These are phyloP conservation scores for Scomber colias DNA, from an alignment of 2,113 vertebrate genomes.

Conservation along the genomic window DNA sequence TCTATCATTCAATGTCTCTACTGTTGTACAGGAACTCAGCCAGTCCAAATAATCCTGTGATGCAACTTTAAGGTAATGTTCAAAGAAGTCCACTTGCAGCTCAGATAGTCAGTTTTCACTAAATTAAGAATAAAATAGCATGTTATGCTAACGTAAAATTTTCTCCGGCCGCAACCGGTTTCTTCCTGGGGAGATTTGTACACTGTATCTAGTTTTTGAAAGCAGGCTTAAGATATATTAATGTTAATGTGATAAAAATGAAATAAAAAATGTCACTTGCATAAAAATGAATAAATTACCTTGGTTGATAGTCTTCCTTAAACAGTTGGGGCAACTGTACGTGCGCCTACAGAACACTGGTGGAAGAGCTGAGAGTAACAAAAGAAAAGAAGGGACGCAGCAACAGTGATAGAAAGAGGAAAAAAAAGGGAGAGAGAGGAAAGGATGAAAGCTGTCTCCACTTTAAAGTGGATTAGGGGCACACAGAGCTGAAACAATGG, in stretches of 20 bases:
- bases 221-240: not conserved
- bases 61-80: no score
- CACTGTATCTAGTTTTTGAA: not conserved
- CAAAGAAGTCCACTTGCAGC: no score
- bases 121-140: no score
- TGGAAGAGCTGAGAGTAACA: slow-evolving; percentile 14
- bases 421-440: slow-evolving; percentile 40
- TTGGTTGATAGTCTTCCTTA: not conserved
- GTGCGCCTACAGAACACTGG: not conserved
- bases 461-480: slow-evolving; percentile 89
- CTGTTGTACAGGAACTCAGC: no score
- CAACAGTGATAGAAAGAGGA: slow-evolving; percentile 24
- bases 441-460: slow-evolving; percentile 85
- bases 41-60: no score
- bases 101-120: no score
- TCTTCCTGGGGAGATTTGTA: not conserved
- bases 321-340: not conserved
- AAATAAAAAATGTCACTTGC: not conserved
- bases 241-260: not conserved
- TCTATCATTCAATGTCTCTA: no score
- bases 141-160: no score
- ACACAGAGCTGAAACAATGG: slow-evolving; percentile 88
- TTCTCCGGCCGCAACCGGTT: not conserved
- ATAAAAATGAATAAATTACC: not conserved
- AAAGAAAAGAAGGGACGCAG: slow-evolving; percentile 47